Evolutionary conservation across 1,140 invertebrate species (phyloP).

Genomic region (Drosophila littoralis): DNA sequence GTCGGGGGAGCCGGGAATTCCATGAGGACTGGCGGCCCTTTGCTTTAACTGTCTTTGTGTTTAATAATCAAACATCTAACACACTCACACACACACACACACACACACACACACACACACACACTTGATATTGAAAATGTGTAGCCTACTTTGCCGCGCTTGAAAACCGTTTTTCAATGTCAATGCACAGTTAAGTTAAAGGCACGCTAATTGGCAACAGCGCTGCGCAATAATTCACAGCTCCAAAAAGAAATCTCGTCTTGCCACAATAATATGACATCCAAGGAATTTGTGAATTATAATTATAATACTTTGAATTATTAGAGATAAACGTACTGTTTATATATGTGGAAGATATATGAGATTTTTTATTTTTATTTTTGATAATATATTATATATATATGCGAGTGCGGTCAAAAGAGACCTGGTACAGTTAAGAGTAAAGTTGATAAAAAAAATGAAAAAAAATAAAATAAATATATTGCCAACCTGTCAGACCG

Average conservation of each 20-base stretch:
- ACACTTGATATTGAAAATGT: slow-evolving; percentile 7
- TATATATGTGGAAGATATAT: neutral
- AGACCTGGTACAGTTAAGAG: too few species aligned
- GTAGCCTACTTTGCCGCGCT: slow-evolving; percentile 33
- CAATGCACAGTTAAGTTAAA: slow-evolving; percentile 46
- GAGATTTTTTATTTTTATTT: too few species aligned
- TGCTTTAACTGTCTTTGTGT: slow-evolving; percentile 37
- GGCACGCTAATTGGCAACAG: slow-evolving; percentile 54
- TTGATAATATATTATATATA: too few species aligned
- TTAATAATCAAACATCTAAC: slow-evolving; percentile 58
- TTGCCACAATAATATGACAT: slow-evolving; percentile 3
- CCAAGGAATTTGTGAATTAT: neutral
- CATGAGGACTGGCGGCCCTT: slow-evolving; percentile 26
- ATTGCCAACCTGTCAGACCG: too few species aligned
- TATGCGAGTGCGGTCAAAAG: too few species aligned
- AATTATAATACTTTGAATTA: slow-evolving; percentile 14
- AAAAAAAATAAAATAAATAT: too few species aligned
- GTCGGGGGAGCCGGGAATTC: slow-evolving; percentile 17
- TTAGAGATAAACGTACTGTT: neutral
- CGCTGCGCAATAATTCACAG: slow-evolving; percentile 38
- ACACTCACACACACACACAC: slow-evolving; percentile 16
- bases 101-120: neutral
- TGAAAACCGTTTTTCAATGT: slow-evolving; percentile 48
- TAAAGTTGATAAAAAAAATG: too few species aligned
- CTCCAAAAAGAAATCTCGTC: slow-evolving; percentile 15